Evolutionary conservation across 2,888 invertebrate genomes (phyloP), one percentile per base, ranked within the genome.

Genomic region (Acanthosepion esculentum): DNA sequence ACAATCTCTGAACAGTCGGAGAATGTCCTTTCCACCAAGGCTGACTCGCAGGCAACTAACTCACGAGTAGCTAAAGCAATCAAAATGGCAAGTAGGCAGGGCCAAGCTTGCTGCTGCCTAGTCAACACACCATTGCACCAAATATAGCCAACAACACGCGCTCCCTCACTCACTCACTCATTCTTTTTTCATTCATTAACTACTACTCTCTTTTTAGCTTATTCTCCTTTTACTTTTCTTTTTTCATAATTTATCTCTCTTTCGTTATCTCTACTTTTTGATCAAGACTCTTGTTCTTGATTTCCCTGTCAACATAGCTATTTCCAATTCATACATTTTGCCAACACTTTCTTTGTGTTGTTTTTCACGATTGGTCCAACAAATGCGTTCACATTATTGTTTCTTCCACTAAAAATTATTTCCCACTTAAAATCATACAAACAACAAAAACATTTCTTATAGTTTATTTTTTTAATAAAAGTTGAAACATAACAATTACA

Each of bases 21-120:
- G 59, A 78, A 78, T 78, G 78, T 78, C n/a, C 78, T 48, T 92
- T 92, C 48, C 92, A 92, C 92, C 92, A 92, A 92, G 92, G 92
- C 50, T 92, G 92, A n/a, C 50, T 92, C 50, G 92, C 50, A 33
- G 92, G 92, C 92, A 92, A 92, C 92, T 92, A 50, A 92, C 92
- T 92, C 15, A 29, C 48, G 48, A 48, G 48, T 50, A 48, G 92
- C 78, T 78, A 29, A n/a, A 78, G 78, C 78, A 29, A 78, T n/a
- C 78, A n/a, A 78, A 78, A 59, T 23, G 59, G 59, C 78, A 78
- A 78, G 29, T 78, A 78, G 78, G 78, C n/a, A 78, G 78, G 78
- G 78, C 29, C 29, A n/a, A n/a, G 78, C 78, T 92, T 92, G 48
- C 92, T 92, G 50, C 92, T 92, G 50, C 92, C 92, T 50, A 50